A percentile compares a stretch with the other conserved stretches of the same genome.
These are phyloP conservation scores for Corydoras maculifer DNA, from an alignment of 2,113 vertebrate species.

Conservation along the genomic window DNA sequence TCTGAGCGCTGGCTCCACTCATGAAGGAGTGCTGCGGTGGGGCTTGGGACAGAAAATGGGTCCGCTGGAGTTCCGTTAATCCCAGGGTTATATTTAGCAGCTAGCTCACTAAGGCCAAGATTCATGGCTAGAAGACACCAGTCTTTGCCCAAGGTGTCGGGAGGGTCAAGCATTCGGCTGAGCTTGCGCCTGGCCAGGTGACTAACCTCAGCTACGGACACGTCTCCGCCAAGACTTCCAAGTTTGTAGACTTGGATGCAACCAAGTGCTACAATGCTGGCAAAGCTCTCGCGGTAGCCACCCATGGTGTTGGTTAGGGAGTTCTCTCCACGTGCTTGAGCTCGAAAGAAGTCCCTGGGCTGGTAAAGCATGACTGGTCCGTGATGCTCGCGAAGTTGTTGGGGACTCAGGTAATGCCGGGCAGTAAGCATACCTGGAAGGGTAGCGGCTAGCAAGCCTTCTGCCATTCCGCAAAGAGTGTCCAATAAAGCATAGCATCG, in stretches of 20 bases:
- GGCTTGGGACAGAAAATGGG: conserved; percentile 70
- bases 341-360: conserved; percentile 91
- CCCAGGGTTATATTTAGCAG: conserved; percentile 79
- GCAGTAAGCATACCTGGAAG: conserved; percentile 85
- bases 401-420: conserved; percentile 92
- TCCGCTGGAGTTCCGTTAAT: conserved; percentile 61
- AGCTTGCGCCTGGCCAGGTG: conserved; percentile 84
- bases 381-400: conserved; percentile 90
- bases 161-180: conserved; percentile 88
- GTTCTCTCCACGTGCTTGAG: conserved; percentile 81
- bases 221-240: conserved; percentile 79
- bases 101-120: conserved; percentile 86
- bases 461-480: conserved; percentile 85
- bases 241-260: conserved; percentile 86
- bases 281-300: conserved; percentile 92
- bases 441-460: conserved; percentile 84
- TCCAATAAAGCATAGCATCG: conserved; percentile 89
- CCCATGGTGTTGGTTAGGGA: conserved; percentile 94
- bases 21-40: conserved; percentile 79
- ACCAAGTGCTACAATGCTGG: conserved; percentile 87
- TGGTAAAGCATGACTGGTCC: conserved; percentile 96
- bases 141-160: conserved; percentile 93
- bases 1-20: conserved; percentile 81
- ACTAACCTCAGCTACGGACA: conserved; percentile 82
- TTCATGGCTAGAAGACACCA: conserved; percentile 99